A percentile compares a stretch with the other conserved stretches of the same genome.
phyloP scores from a whole-genome alignment of 2,888 invertebrate species.

The Fragum fragum region DNA sequence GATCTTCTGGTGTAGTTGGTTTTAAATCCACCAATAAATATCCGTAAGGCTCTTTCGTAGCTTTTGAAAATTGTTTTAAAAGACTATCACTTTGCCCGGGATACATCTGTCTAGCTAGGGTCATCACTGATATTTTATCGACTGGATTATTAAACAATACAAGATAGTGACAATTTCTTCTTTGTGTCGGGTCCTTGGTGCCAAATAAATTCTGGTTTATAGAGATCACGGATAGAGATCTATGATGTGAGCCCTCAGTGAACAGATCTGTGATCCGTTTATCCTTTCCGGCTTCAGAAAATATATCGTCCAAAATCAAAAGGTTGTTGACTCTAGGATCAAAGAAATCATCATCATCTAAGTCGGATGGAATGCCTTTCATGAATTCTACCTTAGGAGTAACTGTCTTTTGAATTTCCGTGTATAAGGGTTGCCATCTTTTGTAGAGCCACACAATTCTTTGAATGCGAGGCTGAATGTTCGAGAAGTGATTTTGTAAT shows the following conservation, averaged over 20 bases:
- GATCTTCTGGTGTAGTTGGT: background rate
- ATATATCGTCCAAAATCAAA: conserved; percentile 53
- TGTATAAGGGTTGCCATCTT: conserved; percentile 56
- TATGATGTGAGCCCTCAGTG: conserved; percentile 50
- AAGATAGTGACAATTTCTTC: conserved; percentile 38
- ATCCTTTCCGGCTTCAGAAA: conserved; percentile 39
- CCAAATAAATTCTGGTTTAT: conserved; percentile 40
- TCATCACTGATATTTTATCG: conserved; percentile 19
- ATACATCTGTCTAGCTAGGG: conserved; percentile 49
- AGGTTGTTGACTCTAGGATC: conserved; percentile 49
- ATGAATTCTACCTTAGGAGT: conserved; percentile 52
- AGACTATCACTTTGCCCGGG: conserved; percentile 38
- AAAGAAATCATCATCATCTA: conserved; percentile 56
- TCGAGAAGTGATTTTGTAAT: conserved; percentile 23
- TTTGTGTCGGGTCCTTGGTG: conserved; percentile 36
- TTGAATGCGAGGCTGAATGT: conserved; percentile 50
- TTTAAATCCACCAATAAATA: conserved; percentile 36
- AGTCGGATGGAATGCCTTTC: conserved; percentile 43
- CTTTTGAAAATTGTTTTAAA: conserved; percentile 34
- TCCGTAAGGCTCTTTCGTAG: conserved; percentile 38
- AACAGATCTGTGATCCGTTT: conserved; percentile 46
- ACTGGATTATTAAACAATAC: conserved; percentile 36
- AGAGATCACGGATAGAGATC: conserved; percentile 26
- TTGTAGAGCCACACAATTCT: conserved; percentile 64
- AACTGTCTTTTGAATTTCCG: conserved; percentile 32